A percentile compares a stretch with the other conserved stretches of the same genome.
Conservation (phyloP, 2,797 vertebrate genomes). For the Florisuga fusca region DNA sequence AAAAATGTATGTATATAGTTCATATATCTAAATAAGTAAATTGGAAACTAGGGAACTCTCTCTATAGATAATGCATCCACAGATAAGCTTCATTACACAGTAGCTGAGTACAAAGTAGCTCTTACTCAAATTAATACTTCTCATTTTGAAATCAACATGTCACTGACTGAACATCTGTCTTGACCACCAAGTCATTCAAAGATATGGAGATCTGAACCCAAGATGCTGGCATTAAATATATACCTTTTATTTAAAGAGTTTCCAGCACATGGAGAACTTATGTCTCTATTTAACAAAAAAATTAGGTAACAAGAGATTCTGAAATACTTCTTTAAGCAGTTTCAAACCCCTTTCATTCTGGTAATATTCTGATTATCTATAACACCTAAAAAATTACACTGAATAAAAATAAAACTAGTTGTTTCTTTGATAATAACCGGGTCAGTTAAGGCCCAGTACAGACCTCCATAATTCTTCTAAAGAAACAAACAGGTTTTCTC, state of each 20-base stretch:
- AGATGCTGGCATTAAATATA: neutral
- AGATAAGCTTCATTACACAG: neutral
- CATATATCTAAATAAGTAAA: neutral
- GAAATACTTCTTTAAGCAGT: neutral
- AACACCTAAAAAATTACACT: neutral
- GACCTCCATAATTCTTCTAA: neutral
- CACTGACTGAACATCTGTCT: neutral
- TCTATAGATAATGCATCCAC: neutral
- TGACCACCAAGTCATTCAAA: neutral
- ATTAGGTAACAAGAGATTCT: neutral
- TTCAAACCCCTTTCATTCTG: neutral
- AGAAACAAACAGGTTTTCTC: fast-evolving
- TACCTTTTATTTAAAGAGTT: neutral
- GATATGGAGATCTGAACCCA: neutral
- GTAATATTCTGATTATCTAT: neutral
- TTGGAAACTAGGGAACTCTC: neutral
- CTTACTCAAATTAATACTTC: neutral
- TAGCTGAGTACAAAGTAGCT: neutral
- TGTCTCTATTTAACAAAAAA: neutral
- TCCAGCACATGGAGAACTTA: neutral
- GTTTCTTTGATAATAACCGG: neutral
- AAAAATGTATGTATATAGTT: neutral
- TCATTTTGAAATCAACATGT: neutral
- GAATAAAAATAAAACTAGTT: neutral
- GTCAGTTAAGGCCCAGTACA: neutral